phyloP scores from a whole-genome alignment of 2,113 vertebrate species.

The Oenanthe oenanthe region DNA sequence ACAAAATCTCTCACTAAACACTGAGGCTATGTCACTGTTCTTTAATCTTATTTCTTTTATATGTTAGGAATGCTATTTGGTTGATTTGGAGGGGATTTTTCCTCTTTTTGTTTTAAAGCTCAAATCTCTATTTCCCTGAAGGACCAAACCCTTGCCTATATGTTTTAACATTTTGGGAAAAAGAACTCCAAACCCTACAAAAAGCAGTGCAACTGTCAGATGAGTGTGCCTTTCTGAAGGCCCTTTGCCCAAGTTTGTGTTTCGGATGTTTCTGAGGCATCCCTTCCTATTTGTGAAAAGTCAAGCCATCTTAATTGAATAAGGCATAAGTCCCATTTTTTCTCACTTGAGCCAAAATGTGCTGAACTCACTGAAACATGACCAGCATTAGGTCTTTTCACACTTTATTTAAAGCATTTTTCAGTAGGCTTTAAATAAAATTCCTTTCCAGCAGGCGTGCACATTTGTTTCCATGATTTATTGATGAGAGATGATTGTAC shows the following conservation, averaged over 20 bases:
- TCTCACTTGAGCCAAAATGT: background rate
- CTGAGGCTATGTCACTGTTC: background rate
- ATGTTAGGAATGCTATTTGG: background rate
- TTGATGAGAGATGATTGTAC: conserved; percentile 46
- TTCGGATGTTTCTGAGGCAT: background rate
- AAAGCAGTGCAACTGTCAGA: background rate
- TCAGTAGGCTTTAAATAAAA: conserved; percentile 5
- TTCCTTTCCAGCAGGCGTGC: background rate
- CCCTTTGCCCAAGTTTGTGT: background rate
- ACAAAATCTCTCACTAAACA: background rate
- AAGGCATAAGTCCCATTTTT: background rate
- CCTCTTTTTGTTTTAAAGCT: background rate
- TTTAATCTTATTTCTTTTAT: background rate
- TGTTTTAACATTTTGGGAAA: background rate
- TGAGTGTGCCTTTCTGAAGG: background rate
- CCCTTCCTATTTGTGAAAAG: background rate
- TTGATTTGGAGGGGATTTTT: background rate
- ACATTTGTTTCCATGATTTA: conserved; percentile 51
- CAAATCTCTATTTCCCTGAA: background rate
- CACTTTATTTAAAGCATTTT: background rate
- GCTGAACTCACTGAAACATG: background rate
- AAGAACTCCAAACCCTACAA: accelerated
- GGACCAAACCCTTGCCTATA: background rate
- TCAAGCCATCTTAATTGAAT: background rate
- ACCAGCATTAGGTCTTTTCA: background rate